These are phyloP conservation scores for Larimichthys crocea DNA, from an alignment of 2,113 vertebrate species.

Conservation along the genomic window DNA sequence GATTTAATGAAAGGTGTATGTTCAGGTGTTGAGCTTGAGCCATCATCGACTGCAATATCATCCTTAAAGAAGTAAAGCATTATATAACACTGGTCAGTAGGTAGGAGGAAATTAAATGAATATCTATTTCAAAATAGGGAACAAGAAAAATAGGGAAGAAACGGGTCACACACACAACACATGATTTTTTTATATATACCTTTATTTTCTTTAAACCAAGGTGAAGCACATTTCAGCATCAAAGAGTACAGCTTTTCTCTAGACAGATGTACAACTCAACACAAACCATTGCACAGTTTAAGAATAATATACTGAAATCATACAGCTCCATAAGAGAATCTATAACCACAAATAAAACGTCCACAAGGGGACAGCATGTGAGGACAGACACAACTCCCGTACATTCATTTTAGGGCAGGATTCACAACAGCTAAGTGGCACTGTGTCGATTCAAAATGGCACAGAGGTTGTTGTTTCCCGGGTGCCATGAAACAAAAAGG, in stretches of 20 bases:
- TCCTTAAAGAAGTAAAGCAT: background rate
- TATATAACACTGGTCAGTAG: background rate
- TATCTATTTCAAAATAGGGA: slow-evolving; percentile 59
- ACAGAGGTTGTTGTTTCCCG: slow-evolving; percentile 14
- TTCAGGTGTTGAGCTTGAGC: background rate
- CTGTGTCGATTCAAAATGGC: slow-evolving; percentile 24
- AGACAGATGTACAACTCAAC: slow-evolving; percentile 65
- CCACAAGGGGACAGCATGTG: slow-evolving; percentile 39
- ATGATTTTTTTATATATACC: slow-evolving; percentile 28
- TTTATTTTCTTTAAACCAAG: slow-evolving; percentile 70
- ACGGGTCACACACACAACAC: slow-evolving; percentile 24
- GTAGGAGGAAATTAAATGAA: background rate
- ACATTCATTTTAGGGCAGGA: slow-evolving; percentile 58
- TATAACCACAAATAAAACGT: slow-evolving; percentile 56
- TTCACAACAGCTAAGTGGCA: slow-evolving; percentile 33
- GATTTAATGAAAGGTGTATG: background rate
- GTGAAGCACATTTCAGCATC: slow-evolving; percentile 74
- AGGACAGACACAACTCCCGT: slow-evolving; percentile 39
- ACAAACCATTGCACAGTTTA: slow-evolving; percentile 69
- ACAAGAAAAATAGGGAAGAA: slow-evolving; percentile 49
- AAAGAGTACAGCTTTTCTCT: slow-evolving; percentile 61
- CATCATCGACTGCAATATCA: background rate
- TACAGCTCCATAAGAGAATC: slow-evolving; percentile 42
- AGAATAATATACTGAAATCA: slow-evolving; percentile 63
- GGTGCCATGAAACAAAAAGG: background rate